These are phyloP conservation scores for Etheostoma spectabile DNA, from an alignment of 2,113 vertebrate genomes.

Conservation along the genomic window DNA sequence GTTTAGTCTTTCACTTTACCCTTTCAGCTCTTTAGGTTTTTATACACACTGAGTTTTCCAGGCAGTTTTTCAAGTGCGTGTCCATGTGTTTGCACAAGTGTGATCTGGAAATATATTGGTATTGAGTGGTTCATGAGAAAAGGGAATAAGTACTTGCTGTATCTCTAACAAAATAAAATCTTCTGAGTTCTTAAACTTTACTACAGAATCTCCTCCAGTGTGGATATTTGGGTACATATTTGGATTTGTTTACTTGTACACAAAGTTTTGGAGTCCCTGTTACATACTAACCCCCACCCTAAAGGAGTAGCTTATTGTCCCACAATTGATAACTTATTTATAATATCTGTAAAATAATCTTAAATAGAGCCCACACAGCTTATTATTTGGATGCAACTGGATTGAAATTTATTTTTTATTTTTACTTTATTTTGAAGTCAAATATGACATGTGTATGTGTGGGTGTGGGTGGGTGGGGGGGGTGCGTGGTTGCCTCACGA, in stretches of 20 bases:
- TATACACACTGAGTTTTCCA: neutral
- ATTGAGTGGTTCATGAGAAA: neutral
- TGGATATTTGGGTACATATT: neutral
- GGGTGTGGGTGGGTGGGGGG: slow-evolving; percentile 6
- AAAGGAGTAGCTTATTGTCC: slow-evolving; percentile 1
- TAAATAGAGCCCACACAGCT: neutral
- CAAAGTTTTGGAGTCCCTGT: neutral
- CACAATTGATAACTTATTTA: slow-evolving; percentile 3
- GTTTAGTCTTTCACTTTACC: neutral
- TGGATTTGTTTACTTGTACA: slow-evolving; percentile 15
- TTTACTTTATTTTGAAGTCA: slow-evolving; percentile 16
- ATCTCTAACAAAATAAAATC: neutral
- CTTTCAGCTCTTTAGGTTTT: neutral
- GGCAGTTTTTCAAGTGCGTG: neutral
- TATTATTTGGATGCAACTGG: neutral
- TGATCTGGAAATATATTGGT: neutral
- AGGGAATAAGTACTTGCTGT: neutral
- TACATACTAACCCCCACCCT: neutral
- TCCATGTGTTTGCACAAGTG: neutral
- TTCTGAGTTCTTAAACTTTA: neutral
- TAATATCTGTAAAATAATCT: neutral
- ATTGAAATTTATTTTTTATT: no score
- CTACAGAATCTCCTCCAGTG: neutral
- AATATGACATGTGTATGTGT: neutral
- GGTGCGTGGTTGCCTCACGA: slow-evolving; percentile 41